Conservation (phyloP, 2,888 invertebrate species). For the Drosophila ezoana region DNA sequence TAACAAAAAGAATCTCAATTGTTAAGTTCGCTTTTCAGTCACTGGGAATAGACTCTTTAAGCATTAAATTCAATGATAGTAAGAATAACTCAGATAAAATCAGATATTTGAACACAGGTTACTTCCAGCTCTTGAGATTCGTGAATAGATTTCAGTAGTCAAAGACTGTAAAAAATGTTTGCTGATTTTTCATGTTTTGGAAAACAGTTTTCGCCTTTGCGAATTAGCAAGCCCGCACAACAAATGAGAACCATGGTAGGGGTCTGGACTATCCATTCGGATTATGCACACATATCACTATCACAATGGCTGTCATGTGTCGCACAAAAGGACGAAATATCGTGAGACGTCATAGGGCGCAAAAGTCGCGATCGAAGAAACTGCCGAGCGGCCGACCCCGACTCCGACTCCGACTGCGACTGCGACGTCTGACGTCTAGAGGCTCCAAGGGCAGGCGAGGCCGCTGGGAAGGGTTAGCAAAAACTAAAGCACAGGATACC, state of each 20-base stretch:
- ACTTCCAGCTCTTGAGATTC: background rate
- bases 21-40: too few relatives aligned
- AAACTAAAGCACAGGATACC: slow-evolving; percentile 1
- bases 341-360: slow-evolving; percentile 52
- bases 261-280: slow-evolving; percentile 12
- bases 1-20: too few relatives aligned
- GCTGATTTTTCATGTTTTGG: background rate
- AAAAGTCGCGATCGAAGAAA: slow-evolving; percentile 31
- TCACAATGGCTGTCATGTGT: slow-evolving; percentile 55
- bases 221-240: background rate
- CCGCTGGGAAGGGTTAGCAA: slow-evolving; percentile 25
- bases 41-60: too few relatives aligned
- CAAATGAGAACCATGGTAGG: background rate
- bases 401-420: slow-evolving; percentile 19
- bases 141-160: background rate
- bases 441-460: slow-evolving; percentile 35
- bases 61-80: too few relatives aligned
- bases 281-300: slow-evolving; percentile 57
- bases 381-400: slow-evolving; percentile 1
- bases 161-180: background rate
- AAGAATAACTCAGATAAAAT: too few relatives aligned
- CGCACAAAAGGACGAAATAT: slow-evolving; percentile 19
- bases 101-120: too few relatives aligned
- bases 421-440: slow-evolving; percentile 32
- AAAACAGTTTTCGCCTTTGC: background rate